phyloP scores from a whole-genome alignment of 2,888 invertebrate genomes.

The Salpingus planirostris region DNA sequence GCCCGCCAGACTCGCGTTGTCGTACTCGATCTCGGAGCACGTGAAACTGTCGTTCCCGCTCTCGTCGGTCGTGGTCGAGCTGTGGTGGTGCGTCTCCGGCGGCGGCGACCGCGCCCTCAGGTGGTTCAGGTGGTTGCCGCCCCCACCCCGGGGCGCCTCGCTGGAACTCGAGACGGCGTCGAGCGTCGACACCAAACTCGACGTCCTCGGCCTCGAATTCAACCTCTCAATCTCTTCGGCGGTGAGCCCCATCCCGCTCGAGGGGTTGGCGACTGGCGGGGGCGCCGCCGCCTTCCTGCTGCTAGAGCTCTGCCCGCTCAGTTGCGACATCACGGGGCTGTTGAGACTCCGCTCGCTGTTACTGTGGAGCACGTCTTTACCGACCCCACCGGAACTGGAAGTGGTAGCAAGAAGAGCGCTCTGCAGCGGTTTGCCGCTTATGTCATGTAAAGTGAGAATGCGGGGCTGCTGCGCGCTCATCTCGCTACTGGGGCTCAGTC shows the following conservation, averaged over 20 bases:
- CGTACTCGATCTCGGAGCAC: slow-evolving; percentile 96
- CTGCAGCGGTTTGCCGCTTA: slow-evolving; percentile 86
- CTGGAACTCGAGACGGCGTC: slow-evolving; percentile 91
- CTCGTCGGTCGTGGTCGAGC: slow-evolving; percentile 82
- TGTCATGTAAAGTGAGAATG: slow-evolving; percentile 87
- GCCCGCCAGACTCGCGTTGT: slow-evolving; percentile 76
- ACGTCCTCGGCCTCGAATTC: slow-evolving; percentile 78
- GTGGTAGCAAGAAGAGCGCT: slow-evolving; percentile 83
- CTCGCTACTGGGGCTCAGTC: slow-evolving; percentile 87
- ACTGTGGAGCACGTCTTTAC: slow-evolving; percentile 81
- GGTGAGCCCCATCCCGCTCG: slow-evolving; percentile 75
- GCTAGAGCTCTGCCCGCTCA: slow-evolving; percentile 79
- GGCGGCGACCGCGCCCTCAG: slow-evolving; percentile 64
- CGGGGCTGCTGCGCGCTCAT: slow-evolving; percentile 84
- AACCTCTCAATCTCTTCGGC: slow-evolving; percentile 89
- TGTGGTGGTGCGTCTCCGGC: slow-evolving; percentile 60
- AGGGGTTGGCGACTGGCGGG: slow-evolving; percentile 58
- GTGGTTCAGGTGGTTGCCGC: slow-evolving; percentile 58
- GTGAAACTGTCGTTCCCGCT: slow-evolving; percentile 96
- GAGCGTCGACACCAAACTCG: slow-evolving; percentile 83
- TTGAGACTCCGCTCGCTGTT: slow-evolving; percentile 87
- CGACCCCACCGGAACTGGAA: slow-evolving; percentile 79
- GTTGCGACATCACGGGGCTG: slow-evolving; percentile 86
- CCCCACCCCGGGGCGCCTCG: slow-evolving; percentile 64
- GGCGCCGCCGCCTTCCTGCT: slow-evolving; percentile 65